These are phyloP conservation scores for Octonoba sinensis DNA, from an alignment of 2,888 invertebrate species.

Conservation along the genomic window DNA sequence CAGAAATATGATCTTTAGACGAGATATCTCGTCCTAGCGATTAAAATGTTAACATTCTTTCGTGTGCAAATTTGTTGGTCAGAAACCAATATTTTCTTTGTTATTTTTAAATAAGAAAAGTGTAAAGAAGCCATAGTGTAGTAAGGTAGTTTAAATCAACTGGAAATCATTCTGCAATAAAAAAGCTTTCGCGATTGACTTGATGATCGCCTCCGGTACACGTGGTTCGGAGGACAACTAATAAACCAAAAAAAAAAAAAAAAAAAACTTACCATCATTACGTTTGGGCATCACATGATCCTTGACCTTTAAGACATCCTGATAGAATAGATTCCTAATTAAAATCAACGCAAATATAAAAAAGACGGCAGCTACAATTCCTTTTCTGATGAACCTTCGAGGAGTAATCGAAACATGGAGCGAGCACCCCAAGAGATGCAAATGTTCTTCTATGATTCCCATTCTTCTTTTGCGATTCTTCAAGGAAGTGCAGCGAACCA, in stretches of 20 bases:
- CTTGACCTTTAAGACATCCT: slow-evolving; percentile 25
- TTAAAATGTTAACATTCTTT: too few relatives aligned
- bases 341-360: background rate
- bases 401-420: background rate
- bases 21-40: too few relatives aligned
- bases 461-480: background rate
- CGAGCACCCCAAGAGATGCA: background rate
- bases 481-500: background rate
- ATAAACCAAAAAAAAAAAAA: too few relatives aligned
- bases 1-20: too few relatives aligned
- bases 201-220: too few relatives aligned
- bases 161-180: too few relatives aligned
- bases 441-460: background rate
- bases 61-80: too few relatives aligned
- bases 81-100: too few relatives aligned
- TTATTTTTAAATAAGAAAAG: too few relatives aligned
- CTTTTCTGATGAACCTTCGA: background rate
- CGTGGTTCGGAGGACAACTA: background rate
- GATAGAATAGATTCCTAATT: background rate
- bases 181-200: too few relatives aligned
- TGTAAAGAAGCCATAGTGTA: too few relatives aligned
- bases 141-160: too few relatives aligned
- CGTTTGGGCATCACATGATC: background rate
- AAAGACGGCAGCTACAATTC: background rate
- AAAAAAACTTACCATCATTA: slow-evolving; percentile 12